Conservation (phyloP, 2,797 vertebrate genomes). For the Chloroceryle inda region DNA sequence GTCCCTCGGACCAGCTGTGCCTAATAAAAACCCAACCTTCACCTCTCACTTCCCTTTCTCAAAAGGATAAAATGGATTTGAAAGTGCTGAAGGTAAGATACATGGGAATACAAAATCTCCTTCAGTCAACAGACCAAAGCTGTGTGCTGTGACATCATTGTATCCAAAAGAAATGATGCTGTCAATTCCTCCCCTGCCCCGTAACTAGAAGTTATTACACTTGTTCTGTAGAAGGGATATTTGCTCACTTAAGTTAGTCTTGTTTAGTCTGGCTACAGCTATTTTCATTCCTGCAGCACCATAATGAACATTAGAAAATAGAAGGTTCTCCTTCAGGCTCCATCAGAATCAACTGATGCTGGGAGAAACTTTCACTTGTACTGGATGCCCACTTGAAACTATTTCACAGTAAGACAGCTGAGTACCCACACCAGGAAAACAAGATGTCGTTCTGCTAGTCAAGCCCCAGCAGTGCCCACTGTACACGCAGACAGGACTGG, state of each 20-base stretch:
- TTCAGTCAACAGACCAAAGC: constrained; percentile 3
- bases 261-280: constrained; percentile 15
- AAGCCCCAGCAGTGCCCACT: neutral
- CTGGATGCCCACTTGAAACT: neutral
- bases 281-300: constrained; percentile 22
- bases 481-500: neutral
- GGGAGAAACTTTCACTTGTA: neutral
- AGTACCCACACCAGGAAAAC: neutral
- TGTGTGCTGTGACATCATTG: neutral
- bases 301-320: neutral
- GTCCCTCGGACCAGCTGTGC: constrained; percentile 42
- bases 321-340: neutral
- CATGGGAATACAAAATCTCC: constrained; percentile 17
- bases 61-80: constrained; percentile 46
- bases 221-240: neutral
- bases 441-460: neutral
- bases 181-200: constrained; percentile 12
- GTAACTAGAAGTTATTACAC: neutral
- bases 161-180: neutral
- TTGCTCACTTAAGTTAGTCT: constrained; percentile 5
- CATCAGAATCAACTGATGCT: neutral
- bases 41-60: constrained; percentile 46
- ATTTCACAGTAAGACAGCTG: neutral
- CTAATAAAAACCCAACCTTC: constrained; percentile 47
- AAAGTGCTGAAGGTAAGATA: constrained; percentile 47